Base-by-base conservation (phyloP, 2,797 vertebrate species). In the Ceryle rudis region DNA sequence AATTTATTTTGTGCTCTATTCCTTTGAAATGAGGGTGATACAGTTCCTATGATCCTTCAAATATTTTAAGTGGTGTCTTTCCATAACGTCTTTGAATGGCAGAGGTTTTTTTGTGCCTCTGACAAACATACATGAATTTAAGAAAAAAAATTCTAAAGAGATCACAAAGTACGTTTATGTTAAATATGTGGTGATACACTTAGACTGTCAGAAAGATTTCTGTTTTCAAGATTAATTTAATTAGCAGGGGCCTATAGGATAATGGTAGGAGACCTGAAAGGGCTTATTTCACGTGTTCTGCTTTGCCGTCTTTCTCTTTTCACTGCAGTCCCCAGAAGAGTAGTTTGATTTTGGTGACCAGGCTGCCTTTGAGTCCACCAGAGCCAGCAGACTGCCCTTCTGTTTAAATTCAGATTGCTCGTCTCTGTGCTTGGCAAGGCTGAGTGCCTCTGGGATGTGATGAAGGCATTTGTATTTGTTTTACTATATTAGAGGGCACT, bases 21-120 rank as follows among this genome's bases (percentile, higher is more conserved):
- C 57, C 78, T 90, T 82, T 97, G 80, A 97, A 97, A 95, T 70
- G 1, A 14, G 18, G 93, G 17, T 71, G 70, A 86, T 90, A 37
- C 54, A 35, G 47, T 86, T 91, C 41, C 19, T 78, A 8, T 23
- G 54, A 83, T 72, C 49, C 82, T 95, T 72, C 72, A 70, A 39
- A 67, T 86, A 92, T 82, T 39, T 92, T 86, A 90, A 86, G 71
- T 78, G 2, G 3, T 60, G 25, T 79, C 31, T 90, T 57, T 87
- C 54, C 7, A 4, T 80, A 51, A 67, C 49, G 9, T 78, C 31
- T 80, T 92, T 90, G 49, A 84, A 55, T 75, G 29, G 47, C 69
- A 93, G 5, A 84, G 15, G 17, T 35, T 85, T 95, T 65, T 82
- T 39, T 74, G 10, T 88, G 51, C n/a, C 6, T 91, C 25, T 92